Evolutionary conservation across 2,797 vertebrate genomes (phyloP).

Genomic region (Muscicapa striata): DNA sequence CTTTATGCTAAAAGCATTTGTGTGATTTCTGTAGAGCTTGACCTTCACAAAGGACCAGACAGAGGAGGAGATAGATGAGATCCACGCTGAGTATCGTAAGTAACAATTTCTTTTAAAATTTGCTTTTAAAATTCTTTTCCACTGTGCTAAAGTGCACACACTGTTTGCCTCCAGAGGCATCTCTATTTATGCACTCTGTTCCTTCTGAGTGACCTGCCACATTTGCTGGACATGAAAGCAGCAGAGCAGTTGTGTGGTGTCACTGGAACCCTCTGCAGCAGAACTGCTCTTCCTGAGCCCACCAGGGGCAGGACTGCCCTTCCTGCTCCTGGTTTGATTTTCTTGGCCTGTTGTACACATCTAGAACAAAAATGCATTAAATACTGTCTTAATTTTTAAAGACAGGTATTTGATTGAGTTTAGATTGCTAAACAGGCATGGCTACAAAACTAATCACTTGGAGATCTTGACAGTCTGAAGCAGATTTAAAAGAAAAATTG

Average conservation of each 20-base stretch:
- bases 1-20: background rate
- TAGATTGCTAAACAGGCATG: background rate
- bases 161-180: background rate
- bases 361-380: background rate
- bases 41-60: slow-evolving; percentile 88
- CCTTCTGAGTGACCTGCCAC: background rate
- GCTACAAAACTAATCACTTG: background rate
- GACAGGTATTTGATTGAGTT: background rate
- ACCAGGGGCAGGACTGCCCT: background rate
- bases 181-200: background rate
- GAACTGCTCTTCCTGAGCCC: background rate
- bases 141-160: background rate
- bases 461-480: background rate
- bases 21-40: slow-evolving; percentile 79
- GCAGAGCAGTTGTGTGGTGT: background rate
- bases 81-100: slow-evolving; percentile 92
- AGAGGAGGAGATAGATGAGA: slow-evolving; percentile 89
- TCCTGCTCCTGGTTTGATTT: accelerated
- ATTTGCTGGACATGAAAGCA: accelerated
- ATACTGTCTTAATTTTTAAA: background rate
- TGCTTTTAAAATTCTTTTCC: background rate
- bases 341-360: too few species aligned
- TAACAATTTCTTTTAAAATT: slow-evolving; percentile 8
- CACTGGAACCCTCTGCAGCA: background rate
- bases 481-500: background rate